Evolutionary conservation across 2,888 invertebrate genomes (phyloP).

Genomic region (Camptogramma bilineatum): DNA sequence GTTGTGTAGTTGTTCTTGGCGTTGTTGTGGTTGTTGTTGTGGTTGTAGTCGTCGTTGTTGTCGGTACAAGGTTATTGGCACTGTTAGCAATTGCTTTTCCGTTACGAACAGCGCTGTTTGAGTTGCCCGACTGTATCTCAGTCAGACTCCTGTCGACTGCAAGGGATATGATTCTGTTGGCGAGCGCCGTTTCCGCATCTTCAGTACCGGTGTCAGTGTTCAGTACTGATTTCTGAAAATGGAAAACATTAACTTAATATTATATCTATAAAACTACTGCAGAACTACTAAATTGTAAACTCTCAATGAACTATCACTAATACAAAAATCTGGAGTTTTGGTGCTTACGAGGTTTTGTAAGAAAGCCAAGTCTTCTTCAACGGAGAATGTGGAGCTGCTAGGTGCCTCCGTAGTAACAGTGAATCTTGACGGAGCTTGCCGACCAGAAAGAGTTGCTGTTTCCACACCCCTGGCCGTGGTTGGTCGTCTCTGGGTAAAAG

Average conservation of each 20-base stretch:
- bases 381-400: slow-evolving; percentile 78
- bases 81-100: slow-evolving; percentile 64
- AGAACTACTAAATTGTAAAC: too few relatives aligned
- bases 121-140: slow-evolving; percentile 70
- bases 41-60: slow-evolving; percentile 57
- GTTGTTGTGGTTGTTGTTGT: slow-evolving; percentile 61
- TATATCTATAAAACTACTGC: neutral
- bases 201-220: slow-evolving; percentile 68
- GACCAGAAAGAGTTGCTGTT: slow-evolving; percentile 53
- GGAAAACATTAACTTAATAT: neutral
- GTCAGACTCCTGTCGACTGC: slow-evolving; percentile 82
- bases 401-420: slow-evolving; percentile 73
- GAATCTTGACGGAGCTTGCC: slow-evolving; percentile 57
- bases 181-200: slow-evolving; percentile 78
- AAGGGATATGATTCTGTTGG: slow-evolving; percentile 83
- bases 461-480: slow-evolving; percentile 55
- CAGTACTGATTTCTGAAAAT: slow-evolving; percentile 78
- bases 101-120: slow-evolving; percentile 57
- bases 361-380: slow-evolving; percentile 85
- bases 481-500: slow-evolving; percentile 62
- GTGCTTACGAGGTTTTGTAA: slow-evolving; percentile 85
- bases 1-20: slow-evolving; percentile 55
- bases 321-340: neutral
- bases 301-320: too few relatives aligned
- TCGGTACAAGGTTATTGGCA: slow-evolving; percentile 58